These are phyloP conservation scores for Diadegma fenestrale DNA, from an alignment of 2,888 invertebrate genomes.

Conservation along the genomic window DNA sequence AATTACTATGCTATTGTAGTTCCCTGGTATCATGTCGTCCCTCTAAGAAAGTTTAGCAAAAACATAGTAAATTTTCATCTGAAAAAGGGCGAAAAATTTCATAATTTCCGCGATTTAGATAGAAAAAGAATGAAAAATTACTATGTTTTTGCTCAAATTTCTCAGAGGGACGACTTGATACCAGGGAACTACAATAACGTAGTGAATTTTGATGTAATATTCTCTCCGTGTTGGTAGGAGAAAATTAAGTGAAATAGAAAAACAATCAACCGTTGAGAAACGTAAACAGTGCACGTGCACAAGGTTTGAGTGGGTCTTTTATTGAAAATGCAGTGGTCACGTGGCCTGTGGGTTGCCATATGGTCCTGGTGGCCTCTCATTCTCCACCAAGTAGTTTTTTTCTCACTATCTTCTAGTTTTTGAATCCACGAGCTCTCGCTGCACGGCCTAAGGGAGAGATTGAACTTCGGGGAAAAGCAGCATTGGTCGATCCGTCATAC, in stretches of 20 bases:
- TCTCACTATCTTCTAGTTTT: not conserved
- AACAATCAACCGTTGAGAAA: conserved; percentile 4
- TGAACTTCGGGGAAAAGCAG: conserved; percentile 42
- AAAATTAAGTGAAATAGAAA: not conserved
- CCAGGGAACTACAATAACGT: too few relatives aligned
- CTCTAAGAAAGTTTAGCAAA: too few relatives aligned
- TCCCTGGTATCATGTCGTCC: too few relatives aligned
- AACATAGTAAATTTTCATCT: too few relatives aligned
- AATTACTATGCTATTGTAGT: too few relatives aligned
- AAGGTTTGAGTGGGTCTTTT: not conserved
- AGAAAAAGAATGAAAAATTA: too few relatives aligned
- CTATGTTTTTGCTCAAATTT: too few relatives aligned
- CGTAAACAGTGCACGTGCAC: conserved; percentile 29
- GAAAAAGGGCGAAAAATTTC: too few relatives aligned
- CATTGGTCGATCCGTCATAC: conserved; percentile 47
- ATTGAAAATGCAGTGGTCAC: conserved; percentile 32
- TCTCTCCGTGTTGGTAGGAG: too few relatives aligned
- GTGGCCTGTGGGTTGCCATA: conserved; percentile 44
- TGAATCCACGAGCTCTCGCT: conserved; percentile 17
- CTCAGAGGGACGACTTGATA: too few relatives aligned
- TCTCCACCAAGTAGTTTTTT: not conserved
- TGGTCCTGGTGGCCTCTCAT: conserved; percentile 19
- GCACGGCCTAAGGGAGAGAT: conserved; percentile 29
- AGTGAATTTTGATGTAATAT: too few relatives aligned
- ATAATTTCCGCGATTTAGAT: too few relatives aligned